These are phyloP conservation scores for Prenolepis imparis DNA, from an alignment of 2,888 invertebrate species.

Conservation along the genomic window DNA sequence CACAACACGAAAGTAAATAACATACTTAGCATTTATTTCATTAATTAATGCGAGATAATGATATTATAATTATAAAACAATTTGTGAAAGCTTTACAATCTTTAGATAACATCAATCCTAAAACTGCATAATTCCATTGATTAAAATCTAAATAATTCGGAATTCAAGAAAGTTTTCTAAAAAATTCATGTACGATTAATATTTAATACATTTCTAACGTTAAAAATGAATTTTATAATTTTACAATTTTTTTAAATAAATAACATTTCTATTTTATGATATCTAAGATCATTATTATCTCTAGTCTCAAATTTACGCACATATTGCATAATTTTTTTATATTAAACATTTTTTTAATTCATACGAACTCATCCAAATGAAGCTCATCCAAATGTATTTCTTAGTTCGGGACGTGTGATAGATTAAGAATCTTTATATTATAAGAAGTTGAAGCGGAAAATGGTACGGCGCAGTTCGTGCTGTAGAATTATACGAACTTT, in stretches of 20 bases:
- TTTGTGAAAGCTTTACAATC: neutral
- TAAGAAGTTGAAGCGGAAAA: neutral
- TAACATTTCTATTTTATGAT: neutral
- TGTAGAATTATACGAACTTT: neutral
- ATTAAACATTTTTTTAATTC: neutral
- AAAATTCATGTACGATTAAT: neutral
- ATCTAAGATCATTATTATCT: slow-evolving; percentile 1
- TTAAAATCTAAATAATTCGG: neutral
- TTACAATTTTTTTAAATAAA: neutral
- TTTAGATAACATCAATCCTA: neutral
- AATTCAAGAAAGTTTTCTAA: neutral
- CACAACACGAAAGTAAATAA: neutral
- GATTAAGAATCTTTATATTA: neutral
- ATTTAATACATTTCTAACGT: neutral
- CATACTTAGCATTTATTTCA: neutral
- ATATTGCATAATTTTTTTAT: neutral
- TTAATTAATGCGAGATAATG: neutral
- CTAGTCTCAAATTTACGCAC: neutral
- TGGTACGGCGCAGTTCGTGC: neutral
- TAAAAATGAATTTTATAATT: neutral
- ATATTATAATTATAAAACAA: neutral
- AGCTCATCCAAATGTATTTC: neutral
- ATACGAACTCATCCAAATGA: neutral
- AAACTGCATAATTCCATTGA: neutral
- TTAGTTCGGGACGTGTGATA: neutral